These are phyloP conservation scores for Crambe crambe DNA, from an alignment of 37 sponge, comb jelly and placozoan genomes.

Conservation along the genomic window DNA sequence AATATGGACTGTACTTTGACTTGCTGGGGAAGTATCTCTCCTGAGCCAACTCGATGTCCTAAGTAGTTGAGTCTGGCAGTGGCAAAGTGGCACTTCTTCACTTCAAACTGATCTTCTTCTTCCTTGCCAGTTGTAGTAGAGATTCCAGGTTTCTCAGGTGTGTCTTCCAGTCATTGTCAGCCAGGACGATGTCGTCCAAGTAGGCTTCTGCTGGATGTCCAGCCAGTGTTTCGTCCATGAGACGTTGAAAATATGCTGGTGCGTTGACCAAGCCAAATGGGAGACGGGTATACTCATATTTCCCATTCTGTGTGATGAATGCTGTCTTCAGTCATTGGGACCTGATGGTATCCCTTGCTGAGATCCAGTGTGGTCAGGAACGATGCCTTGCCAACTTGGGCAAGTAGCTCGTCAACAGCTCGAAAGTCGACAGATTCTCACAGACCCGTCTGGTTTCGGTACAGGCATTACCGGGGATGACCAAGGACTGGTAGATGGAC, in stretches of 20 bases:
- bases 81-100: neutral
- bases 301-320: neutral
- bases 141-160: neutral
- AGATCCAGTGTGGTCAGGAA: neutral
- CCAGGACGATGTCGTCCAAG: neutral
- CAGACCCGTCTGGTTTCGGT: neutral
- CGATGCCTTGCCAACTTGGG: neutral
- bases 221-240: too few relatives aligned
- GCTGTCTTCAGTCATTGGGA: neutral
- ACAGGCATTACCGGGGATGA: neutral
- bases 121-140: neutral
- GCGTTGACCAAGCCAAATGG: neutral
- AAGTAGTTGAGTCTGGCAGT: neutral
- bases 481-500: neutral
- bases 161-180: neutral
- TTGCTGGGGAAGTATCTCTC: constrained; percentile 1
- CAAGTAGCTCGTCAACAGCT: neutral
- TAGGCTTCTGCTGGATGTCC: neutral
- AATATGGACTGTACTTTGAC: neutral
- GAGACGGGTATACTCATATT: neutral
- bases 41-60: neutral
- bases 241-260: neutral
- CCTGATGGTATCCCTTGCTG: neutral
- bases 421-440: neutral
- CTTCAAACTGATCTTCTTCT: neutral